Percentiles rank a stretch among this genome's conserved stretches.
These are phyloP conservation scores for Eclectus roratus DNA, from an alignment of 2,113 vertebrate species.

Conservation along the genomic window DNA sequence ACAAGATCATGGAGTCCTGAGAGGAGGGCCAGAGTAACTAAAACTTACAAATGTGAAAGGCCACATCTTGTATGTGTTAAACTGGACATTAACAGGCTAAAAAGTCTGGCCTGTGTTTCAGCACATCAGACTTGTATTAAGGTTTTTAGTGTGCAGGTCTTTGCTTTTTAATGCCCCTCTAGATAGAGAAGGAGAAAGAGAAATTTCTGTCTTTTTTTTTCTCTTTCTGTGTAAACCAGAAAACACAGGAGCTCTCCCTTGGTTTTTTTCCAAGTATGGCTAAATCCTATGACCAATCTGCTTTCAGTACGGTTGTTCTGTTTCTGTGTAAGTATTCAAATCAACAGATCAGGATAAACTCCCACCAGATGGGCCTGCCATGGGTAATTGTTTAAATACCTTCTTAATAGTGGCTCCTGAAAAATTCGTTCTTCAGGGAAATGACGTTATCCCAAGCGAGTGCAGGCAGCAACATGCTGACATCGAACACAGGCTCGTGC, in stretches of 20 bases:
- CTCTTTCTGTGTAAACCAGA: not conserved
- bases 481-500: not conserved
- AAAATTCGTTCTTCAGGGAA: not conserved
- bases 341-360: not conserved
- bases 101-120: not conserved
- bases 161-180: not conserved
- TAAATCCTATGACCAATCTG: not conserved
- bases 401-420: not conserved
- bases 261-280: not conserved
- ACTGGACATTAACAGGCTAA: not conserved
- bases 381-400: not conserved
- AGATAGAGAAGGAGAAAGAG: not conserved
- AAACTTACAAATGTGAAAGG: not conserved
- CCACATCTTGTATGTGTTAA: not conserved
- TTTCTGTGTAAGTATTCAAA: not conserved
- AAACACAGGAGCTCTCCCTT: not conserved
- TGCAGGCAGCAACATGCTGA: not conserved
- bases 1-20: not conserved
- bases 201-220: not conserved
- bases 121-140: not conserved
- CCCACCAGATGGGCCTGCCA: not conserved
- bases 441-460: not conserved
- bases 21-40: not conserved
- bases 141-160: not conserved
- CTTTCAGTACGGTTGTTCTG: not conserved